Percentiles rank a stretch among this genome's conserved stretches.
These are phyloP conservation scores for Lepeophtheirus nordmannii DNA, from an alignment of 2,888 invertebrate genomes.

Conservation along the genomic window DNA sequence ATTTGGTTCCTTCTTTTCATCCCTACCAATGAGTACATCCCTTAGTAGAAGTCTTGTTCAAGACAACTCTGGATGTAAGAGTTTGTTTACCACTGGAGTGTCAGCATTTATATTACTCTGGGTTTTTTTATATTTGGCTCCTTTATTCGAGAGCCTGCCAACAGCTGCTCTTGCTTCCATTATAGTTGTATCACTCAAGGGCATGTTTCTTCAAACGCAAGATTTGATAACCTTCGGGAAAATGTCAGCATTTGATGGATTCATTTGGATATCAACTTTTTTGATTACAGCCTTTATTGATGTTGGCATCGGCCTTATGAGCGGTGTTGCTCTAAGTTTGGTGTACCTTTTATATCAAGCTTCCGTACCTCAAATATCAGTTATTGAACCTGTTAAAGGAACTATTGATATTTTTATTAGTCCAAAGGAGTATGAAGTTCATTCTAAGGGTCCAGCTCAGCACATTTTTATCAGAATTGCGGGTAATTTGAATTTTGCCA, in stretches of 20 bases:
- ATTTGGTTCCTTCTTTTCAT: constrained; percentile 40
- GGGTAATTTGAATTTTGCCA: constrained; percentile 14
- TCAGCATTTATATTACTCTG: constrained; percentile 58
- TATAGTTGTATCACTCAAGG: constrained; percentile 62
- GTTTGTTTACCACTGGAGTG: constrained; percentile 61
- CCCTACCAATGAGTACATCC: constrained; percentile 42
- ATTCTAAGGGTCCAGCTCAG: neutral
- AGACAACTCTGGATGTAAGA: constrained; percentile 65
- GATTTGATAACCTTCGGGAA: constrained; percentile 55
- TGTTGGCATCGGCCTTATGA: constrained; percentile 61
- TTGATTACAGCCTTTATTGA: constrained; percentile 54
- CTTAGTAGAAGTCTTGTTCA: constrained; percentile 54
- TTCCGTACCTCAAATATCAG: constrained; percentile 50
- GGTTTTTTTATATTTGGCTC: constrained; percentile 69
- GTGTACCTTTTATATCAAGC: constrained; percentile 54
- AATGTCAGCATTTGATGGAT: constrained; percentile 57
- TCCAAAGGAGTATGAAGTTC: constrained; percentile 49
- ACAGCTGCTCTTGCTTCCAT: constrained; percentile 57
- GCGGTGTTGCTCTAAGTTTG: constrained; percentile 56
- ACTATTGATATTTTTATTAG: constrained; percentile 52
- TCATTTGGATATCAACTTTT: constrained; percentile 66
- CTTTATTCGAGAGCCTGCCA: constrained; percentile 69
- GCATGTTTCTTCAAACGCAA: constrained; percentile 43
- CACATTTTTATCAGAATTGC: neutral
- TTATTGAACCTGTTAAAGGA: constrained; percentile 57